Conservation (phyloP, 2,113 vertebrate genomes). For the Cynoglossus semilaevis region DNA sequence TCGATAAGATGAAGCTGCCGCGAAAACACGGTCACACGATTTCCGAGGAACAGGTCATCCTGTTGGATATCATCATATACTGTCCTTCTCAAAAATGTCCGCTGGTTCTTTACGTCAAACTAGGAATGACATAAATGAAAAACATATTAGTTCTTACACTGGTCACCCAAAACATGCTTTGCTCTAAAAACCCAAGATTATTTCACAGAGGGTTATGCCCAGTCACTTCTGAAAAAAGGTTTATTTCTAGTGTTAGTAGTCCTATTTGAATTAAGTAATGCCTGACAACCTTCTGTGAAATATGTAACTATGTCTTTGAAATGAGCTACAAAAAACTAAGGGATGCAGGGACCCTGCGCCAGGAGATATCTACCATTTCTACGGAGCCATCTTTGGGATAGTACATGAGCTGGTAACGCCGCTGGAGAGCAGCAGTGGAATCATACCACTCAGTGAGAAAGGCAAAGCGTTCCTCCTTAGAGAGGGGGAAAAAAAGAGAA, state of each 20-base stretch:
- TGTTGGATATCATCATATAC: conserved; percentile 81
- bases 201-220: too few species aligned
- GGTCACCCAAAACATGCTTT: too few species aligned
- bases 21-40: conserved; percentile 87
- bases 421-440: conserved; percentile 83
- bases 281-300: too few species aligned
- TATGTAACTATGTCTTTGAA: background rate
- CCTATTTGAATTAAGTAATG: too few species aligned
- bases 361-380: conserved; percentile 85
- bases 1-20: conserved; percentile 86
- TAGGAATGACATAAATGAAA: conserved; percentile 55
- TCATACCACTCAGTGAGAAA: conserved; percentile 95
- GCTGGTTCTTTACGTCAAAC: conserved; percentile 93
- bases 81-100: conserved; percentile 85
- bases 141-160: too few species aligned
- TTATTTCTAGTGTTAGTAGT: too few species aligned
- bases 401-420: conserved; percentile 89
- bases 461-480: conserved; percentile 85
- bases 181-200: too few species aligned
- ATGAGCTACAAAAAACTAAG: background rate
- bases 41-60: conserved; percentile 91
- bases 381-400: conserved; percentile 89
- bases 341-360: background rate
- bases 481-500: background rate
- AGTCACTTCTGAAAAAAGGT: too few species aligned